Conservation (phyloP, 2,113 vertebrate species). For the Arothron firmamentum region DNA sequence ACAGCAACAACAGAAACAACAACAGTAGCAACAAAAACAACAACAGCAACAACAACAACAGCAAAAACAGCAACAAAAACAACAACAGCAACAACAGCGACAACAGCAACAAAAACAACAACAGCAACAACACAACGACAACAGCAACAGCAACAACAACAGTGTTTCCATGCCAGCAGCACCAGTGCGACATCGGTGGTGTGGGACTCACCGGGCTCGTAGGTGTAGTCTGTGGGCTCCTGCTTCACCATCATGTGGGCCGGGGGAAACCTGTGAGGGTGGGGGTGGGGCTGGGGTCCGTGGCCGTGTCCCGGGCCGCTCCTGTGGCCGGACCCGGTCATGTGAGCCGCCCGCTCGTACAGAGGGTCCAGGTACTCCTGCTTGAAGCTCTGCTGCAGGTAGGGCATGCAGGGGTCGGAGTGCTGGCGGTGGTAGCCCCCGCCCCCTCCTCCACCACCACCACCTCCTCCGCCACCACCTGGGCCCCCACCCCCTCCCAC, state of each 20-base stretch:
- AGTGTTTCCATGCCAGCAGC: neutral
- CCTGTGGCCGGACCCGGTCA: conserved; percentile 47
- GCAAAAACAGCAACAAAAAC: too few relatives aligned
- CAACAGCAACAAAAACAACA: neutral
- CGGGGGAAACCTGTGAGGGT: conserved; percentile 76
- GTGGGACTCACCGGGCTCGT: conserved; percentile 83
- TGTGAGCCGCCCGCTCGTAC: conserved; percentile 79
- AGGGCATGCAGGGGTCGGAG: conserved; percentile 83
- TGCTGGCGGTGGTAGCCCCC: conserved; percentile 79
- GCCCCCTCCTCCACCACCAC: conserved; percentile 10
- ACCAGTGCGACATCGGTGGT: neutral
- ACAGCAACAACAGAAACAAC: too few relatives aligned
- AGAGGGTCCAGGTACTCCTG: conserved; percentile 85
- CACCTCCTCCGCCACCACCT: conserved; percentile 24
- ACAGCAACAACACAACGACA: too few relatives aligned
- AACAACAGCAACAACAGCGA: too few relatives aligned
- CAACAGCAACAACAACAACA: too few relatives aligned
- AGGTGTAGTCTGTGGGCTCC: conserved; percentile 87
- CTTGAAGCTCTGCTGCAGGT: conserved; percentile 88
- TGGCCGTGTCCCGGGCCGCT: conserved; percentile 32
- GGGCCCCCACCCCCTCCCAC: conserved; percentile 45
- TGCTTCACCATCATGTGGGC: conserved; percentile 90
- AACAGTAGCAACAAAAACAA: neutral
- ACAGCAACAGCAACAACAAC: too few relatives aligned
- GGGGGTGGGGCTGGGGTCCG: conserved; percentile 43